Conservation (phyloP, 92 coral and sea anemone species). For the Hydrozoanthus gracilis region DNA sequence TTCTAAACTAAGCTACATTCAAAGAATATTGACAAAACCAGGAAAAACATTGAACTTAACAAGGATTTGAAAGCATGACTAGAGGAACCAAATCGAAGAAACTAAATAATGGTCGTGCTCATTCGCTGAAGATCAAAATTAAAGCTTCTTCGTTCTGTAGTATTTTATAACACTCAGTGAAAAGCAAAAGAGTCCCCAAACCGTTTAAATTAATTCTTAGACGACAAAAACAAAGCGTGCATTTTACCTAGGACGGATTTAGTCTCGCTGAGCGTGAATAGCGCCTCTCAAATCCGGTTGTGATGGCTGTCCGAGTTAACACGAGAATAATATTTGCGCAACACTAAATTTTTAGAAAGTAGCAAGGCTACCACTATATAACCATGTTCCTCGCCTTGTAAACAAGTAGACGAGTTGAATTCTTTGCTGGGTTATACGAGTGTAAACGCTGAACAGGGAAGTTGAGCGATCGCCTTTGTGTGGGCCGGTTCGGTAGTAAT, state of each 20-base stretch:
- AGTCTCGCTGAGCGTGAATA: not conserved
- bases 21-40: too few species aligned
- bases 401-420: not conserved
- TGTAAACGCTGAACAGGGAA: conserved; percentile 1
- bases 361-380: not conserved
- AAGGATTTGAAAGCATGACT: not conserved
- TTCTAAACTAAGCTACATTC: too few species aligned
- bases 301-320: not conserved
- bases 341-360: not conserved
- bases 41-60: not conserved
- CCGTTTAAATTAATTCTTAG: not conserved
- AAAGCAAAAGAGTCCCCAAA: not conserved
- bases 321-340: not conserved
- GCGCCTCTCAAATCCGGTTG: conserved; percentile 44
- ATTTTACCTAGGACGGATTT: not conserved
- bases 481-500: conserved; percentile 7
- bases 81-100: not conserved
- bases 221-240: not conserved
- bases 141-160: not conserved
- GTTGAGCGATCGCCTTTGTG: conserved; percentile 13
- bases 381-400: not conserved
- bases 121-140: not conserved
- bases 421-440: not conserved
- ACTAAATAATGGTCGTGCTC: too few species aligned
- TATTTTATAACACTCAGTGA: not conserved